Conservation (phyloP, 2,888 invertebrate species). For the Diarsia rubi region DNA sequence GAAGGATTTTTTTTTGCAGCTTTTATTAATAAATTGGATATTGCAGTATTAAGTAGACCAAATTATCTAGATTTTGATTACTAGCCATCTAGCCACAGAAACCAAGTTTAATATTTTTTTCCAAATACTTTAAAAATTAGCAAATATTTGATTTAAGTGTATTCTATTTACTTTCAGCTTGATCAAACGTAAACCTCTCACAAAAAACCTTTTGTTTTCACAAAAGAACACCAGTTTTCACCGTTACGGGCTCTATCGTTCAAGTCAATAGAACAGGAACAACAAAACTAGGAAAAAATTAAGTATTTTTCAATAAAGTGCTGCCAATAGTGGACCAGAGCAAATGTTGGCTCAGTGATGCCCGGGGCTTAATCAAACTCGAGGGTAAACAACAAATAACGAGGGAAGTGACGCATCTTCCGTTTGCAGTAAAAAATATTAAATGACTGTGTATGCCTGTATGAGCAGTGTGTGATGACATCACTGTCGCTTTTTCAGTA, state of each 20-base stretch:
- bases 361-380: slow-evolving; percentile 65
- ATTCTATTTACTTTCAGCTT: not conserved
- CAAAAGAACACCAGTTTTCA: slow-evolving; percentile 21
- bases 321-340: slow-evolving; percentile 49
- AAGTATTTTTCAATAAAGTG: slow-evolving; percentile 47
- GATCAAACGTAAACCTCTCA: not conserved
- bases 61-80: not conserved
- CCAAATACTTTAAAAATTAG: not conserved
- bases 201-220: slow-evolving; percentile 3
- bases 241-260: not conserved
- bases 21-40: not conserved
- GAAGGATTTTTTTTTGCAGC: not conserved
- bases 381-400: slow-evolving; percentile 62
- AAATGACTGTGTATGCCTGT: not conserved
- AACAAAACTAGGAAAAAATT: slow-evolving; percentile 35
- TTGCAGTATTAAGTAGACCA: not conserved
- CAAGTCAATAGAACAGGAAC: slow-evolving; percentile 12
- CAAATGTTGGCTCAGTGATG: slow-evolving; percentile 58
- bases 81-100: not conserved
- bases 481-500: not conserved
- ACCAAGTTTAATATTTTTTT: not conserved
- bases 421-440: slow-evolving; percentile 27
- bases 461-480: not conserved
- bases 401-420: slow-evolving; percentile 45
- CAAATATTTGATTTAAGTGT: not conserved